These are phyloP conservation scores for Saguinus midas DNA, from an alignment of 2,113 vertebrate species.

Conservation along the genomic window DNA sequence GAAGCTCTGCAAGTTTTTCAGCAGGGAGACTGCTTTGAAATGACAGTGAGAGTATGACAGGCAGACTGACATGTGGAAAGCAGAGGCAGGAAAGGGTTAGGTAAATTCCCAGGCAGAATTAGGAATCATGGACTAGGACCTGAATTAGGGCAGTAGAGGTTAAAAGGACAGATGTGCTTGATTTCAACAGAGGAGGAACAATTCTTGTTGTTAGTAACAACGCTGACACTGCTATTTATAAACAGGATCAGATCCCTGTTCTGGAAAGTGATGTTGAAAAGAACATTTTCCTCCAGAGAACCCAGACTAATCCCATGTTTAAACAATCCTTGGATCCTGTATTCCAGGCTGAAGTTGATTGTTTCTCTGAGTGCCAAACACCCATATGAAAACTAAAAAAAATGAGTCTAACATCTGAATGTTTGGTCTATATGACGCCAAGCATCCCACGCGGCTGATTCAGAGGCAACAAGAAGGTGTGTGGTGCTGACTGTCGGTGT, in stretches of 20 bases:
- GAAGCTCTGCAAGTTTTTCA: not conserved
- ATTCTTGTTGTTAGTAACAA: not conserved
- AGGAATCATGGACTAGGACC: not conserved
- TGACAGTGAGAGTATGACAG: not conserved
- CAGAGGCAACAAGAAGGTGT: constrained; percentile 26
- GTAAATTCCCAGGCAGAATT: not conserved
- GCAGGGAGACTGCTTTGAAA: not conserved
- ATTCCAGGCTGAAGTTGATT: constrained; percentile 52
- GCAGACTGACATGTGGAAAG: not conserved
- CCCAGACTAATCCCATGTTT: constrained; percentile 60
- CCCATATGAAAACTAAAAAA: constrained; percentile 33
- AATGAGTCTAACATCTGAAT: constrained; percentile 51
- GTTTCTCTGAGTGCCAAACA: constrained; percentile 59
- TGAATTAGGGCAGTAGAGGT: not conserved
- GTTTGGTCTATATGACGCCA: constrained; percentile 70
- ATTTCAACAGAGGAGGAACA: not conserved
- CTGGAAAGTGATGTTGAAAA: constrained; percentile 62
- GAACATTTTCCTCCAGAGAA: constrained; percentile 55
- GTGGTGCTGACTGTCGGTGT: not conserved
- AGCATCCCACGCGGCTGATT: constrained; percentile 44
- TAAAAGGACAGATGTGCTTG: not conserved
- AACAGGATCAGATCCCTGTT: constrained; percentile 51
- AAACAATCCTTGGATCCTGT: constrained; percentile 52
- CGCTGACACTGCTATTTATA: not conserved
- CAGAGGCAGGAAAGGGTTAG: not conserved